phyloP scores from a whole-genome alignment of 2,888 invertebrate genomes.

The Calliphora vomitoria region DNA sequence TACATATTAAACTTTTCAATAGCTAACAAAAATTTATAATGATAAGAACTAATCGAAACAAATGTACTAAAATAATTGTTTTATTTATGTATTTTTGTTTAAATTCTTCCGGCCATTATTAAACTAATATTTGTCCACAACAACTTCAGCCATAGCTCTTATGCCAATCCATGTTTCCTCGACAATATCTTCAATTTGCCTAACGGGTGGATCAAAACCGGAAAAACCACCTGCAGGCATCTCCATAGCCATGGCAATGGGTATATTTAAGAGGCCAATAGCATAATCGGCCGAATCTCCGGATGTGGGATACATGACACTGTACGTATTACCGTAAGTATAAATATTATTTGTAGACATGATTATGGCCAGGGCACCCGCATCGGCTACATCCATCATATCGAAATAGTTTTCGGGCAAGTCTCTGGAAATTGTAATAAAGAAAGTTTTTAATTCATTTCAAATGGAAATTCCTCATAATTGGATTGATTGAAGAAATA shows the following conservation, averaged over 20 bases:
- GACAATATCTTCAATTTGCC: slow-evolving; percentile 86
- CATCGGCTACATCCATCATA: slow-evolving; percentile 82
- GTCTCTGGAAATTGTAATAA: slow-evolving; percentile 69
- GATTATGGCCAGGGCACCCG: slow-evolving; percentile 82
- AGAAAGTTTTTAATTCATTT: neutral
- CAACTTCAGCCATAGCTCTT: slow-evolving; percentile 80
- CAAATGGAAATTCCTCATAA: no score
- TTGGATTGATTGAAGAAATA: no score
- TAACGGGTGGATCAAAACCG: slow-evolving; percentile 86
- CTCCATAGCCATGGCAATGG: slow-evolving; percentile 87
- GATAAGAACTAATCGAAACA: neutral
- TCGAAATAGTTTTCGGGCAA: slow-evolving; percentile 84
- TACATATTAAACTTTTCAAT: no score
- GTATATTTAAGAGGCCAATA: slow-evolving; percentile 85
- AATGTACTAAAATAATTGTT: no score
- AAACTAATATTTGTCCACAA: slow-evolving; percentile 73
- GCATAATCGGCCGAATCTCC: slow-evolving; percentile 89
- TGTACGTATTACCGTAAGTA: slow-evolving; percentile 84
- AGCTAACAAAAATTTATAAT: neutral
- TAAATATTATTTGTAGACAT: slow-evolving; percentile 81
- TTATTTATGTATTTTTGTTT: neutral
- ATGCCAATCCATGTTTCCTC: slow-evolving; percentile 86
- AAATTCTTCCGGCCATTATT: neutral
- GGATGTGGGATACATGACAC: slow-evolving; percentile 85
- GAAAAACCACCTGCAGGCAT: slow-evolving; percentile 85